phyloP scores from a whole-genome alignment of 2,113 vertebrate genomes.

The Crotalus viridis region DNA sequence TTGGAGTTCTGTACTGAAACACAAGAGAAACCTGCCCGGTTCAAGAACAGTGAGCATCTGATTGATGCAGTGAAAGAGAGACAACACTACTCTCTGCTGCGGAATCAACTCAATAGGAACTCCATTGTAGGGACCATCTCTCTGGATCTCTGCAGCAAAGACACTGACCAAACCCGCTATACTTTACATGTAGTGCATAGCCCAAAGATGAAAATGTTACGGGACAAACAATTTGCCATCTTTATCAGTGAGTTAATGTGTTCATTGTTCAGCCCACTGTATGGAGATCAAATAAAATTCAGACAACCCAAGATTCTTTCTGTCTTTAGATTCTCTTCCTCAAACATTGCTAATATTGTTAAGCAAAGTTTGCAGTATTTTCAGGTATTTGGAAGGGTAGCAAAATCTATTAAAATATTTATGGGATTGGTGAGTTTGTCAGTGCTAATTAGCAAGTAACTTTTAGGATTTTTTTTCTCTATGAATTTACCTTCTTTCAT shows the following conservation, averaged over 20 bases:
- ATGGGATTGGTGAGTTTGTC: background rate
- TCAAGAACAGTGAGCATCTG: slow-evolving; percentile 70
- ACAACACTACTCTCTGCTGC: slow-evolving; percentile 86
- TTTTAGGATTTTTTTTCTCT: background rate
- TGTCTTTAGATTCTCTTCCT: background rate
- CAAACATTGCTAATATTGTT: background rate
- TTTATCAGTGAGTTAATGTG: slow-evolving; percentile 87
- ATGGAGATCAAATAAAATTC: background rate
- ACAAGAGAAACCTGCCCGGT: slow-evolving; percentile 77
- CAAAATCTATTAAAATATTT: background rate
- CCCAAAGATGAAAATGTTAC: slow-evolving; percentile 75
- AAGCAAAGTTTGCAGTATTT: background rate
- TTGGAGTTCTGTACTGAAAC: slow-evolving; percentile 88
- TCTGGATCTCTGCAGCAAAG: slow-evolving; percentile 81
- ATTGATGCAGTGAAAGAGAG: slow-evolving; percentile 81
- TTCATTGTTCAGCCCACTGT: background rate
- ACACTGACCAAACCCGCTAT: slow-evolving; percentile 83
- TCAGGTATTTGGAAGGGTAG: background rate
- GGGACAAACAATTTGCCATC: slow-evolving; percentile 87
- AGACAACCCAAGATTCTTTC: background rate
- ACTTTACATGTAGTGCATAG: slow-evolving; percentile 88
- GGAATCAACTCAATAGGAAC: slow-evolving; percentile 77
- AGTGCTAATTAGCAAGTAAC: background rate
- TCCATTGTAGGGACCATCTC: slow-evolving; percentile 71
- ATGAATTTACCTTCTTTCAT: background rate